Conservation (phyloP, 2,888 invertebrate species). For the Cephonodes hylas region DNA sequence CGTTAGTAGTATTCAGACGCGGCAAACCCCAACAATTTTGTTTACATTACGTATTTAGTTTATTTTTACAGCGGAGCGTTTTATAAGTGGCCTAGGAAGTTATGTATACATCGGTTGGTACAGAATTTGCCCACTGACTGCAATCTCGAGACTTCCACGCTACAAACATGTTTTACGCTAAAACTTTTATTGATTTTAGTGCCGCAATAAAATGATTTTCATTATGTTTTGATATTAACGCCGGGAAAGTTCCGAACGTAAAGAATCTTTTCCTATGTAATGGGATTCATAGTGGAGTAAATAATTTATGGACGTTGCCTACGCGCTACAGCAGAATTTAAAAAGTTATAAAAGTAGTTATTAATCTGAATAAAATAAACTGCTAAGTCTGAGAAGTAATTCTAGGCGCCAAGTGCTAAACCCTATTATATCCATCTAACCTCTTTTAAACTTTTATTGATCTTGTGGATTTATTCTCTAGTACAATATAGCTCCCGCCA, state of each 20-base stretch:
- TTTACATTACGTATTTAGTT: conserved; percentile 60
- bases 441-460: neutral
- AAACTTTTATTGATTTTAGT: conserved; percentile 40
- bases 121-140: conserved; percentile 46
- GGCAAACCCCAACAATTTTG: conserved; percentile 42
- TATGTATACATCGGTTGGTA: conserved; percentile 48
- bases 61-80: conserved; percentile 73
- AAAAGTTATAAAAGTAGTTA: neutral
- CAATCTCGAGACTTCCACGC: conserved; percentile 49
- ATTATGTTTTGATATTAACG: conserved; percentile 33
- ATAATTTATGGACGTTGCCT: conserved; percentile 11
- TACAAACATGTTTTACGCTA: conserved; percentile 33
- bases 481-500: neutral
- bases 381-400: neutral
- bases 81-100: conserved; percentile 76
- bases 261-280: conserved; percentile 27
- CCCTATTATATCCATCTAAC: neutral
- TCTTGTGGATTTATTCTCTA: neutral
- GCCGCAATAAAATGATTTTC: conserved; percentile 39
- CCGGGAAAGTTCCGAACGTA: conserved; percentile 39
- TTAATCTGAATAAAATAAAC: conserved; percentile 1
- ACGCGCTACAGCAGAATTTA: conserved; percentile 10
- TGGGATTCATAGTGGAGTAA: conserved; percentile 9
- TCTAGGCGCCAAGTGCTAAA: neutral
- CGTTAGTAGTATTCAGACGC: conserved; percentile 35